Conservation (phyloP, 2,888 invertebrate species). For the Campoplex nolae region DNA sequence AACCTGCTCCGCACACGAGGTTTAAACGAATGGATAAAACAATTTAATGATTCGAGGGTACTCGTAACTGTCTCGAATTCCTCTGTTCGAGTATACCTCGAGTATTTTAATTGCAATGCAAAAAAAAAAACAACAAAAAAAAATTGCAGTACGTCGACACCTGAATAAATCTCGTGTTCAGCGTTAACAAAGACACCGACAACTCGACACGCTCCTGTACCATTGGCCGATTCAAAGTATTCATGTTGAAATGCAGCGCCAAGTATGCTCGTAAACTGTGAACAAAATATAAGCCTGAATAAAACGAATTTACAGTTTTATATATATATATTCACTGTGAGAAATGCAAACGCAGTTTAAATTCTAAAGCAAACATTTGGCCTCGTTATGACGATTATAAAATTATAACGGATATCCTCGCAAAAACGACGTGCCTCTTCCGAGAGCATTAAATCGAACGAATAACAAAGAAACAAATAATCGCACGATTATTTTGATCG, state of each 20-base stretch:
- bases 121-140: not conserved
- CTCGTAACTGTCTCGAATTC: slow-evolving; percentile 39
- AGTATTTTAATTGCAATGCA: not conserved
- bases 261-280: slow-evolving; percentile 34
- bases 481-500: slow-evolving; percentile 20
- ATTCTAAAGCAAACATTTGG: slow-evolving; percentile 66
- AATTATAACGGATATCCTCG: slow-evolving; percentile 62
- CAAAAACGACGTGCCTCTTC: slow-evolving; percentile 35
- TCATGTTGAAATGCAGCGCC: slow-evolving; percentile 70
- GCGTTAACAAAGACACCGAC: slow-evolving; percentile 65
- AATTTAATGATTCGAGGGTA: slow-evolving; percentile 36
- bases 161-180: slow-evolving; percentile 44
- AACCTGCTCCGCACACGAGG: not conserved
- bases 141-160: slow-evolving; percentile 47
- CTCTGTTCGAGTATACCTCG: not conserved
- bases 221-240: slow-evolving; percentile 72
- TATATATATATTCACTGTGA: not conserved
- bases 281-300: slow-evolving; percentile 14
- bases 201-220: slow-evolving; percentile 69
- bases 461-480: slow-evolving; percentile 15
- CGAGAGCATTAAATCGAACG: slow-evolving; percentile 16
- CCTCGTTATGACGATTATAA: slow-evolving; percentile 68
- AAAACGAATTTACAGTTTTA: slow-evolving; percentile 3
- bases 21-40: slow-evolving; percentile 17
- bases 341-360: slow-evolving; percentile 44